Evolutionary conservation across 2,888 invertebrate genomes (phyloP).

Genomic region (Eristalis intricaria): DNA sequence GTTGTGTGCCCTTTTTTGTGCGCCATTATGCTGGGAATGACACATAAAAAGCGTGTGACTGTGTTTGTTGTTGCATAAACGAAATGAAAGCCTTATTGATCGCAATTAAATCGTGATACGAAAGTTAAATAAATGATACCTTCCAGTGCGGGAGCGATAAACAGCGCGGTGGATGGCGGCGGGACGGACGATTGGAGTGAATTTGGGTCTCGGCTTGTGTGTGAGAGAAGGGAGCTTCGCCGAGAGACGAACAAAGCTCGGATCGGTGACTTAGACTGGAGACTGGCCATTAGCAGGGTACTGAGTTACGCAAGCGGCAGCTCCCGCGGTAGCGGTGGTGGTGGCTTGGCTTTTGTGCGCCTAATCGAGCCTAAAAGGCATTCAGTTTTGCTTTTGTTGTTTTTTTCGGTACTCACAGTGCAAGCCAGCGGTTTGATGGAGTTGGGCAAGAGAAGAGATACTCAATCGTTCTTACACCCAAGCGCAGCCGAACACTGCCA

Average conservation of each 20-base stretch:
- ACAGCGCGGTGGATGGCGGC: not conserved
- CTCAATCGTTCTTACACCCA: constrained; percentile 68
- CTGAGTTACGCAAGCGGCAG: constrained; percentile 53
- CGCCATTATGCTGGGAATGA: constrained; percentile 25
- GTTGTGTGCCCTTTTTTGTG: not conserved
- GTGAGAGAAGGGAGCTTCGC: not conserved
- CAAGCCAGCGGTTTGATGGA: not conserved
- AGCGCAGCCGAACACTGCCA: constrained; percentile 6
- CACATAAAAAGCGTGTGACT: constrained; percentile 28
- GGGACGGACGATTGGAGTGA: not conserved
- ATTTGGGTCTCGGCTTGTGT: not conserved
- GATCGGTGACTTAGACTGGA: constrained; percentile 29
- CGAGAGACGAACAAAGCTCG: not conserved
- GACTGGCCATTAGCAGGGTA: constrained; percentile 51
- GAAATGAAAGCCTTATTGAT: constrained; percentile 64
- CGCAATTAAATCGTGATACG: constrained; percentile 70
- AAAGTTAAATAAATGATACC: constrained; percentile 49
- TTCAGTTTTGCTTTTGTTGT: constrained; percentile 17
- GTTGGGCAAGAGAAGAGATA: constrained; percentile 32
- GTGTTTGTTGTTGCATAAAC: constrained; percentile 48
- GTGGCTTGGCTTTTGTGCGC: constrained; percentile 37
- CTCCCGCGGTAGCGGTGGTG: constrained; percentile 35
- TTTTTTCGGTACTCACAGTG: not conserved
- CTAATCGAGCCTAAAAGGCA: constrained; percentile 62
- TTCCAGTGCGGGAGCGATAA: constrained; percentile 36